Base-by-base conservation (phyloP, 64 coral and sea anemone genomes). In the Montipora cactus region DNA sequence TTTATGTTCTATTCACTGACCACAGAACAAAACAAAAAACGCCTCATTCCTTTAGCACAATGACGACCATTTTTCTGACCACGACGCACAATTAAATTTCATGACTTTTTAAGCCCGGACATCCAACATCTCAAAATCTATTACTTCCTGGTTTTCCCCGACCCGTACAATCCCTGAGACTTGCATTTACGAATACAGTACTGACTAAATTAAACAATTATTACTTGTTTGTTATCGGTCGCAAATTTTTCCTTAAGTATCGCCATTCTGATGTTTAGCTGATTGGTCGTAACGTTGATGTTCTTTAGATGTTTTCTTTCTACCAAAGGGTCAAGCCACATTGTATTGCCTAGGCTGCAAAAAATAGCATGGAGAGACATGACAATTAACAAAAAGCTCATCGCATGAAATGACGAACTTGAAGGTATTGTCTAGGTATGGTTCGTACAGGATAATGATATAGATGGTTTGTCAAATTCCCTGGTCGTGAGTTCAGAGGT, bases 231-330 rank as follows among this genome's bases (percentile, higher is more conserved):
- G 89, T 99, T 96, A n/a, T 92, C 91, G 66, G 87, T 61, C 4
- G 95, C 97, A 51, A 91, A 89, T 45, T 93, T 95, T 78, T 81
- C 83, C 68, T 91, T 92, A 3, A 99, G 69, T 25, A 99, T 37
- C 53, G 96, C 97, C 71, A 99, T 46, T 72, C 97, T 90, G 15
- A 99, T 79, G 13, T 99, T 96, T 44, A 84, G 71, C 8, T 75
- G 22, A 79, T 99, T 99, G n/a, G 97, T 99, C 6, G 95, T 99
- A 55, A 99, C 97, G 62, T 99, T 94, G 48, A 99, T 99, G 77
- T 79, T 94, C 59, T 89, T 91, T 44, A 99, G 59, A 53, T 89
- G 81, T 80, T 57, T 75, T 77, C 92, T 96, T 19, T 94, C 95
- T 18, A 96, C 89, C 53, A 99, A 73, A 15, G 95, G 95, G 90